Base-by-base conservation (phyloP, 2,888 invertebrate species). In the Caenorhabditis japonica region DNA sequence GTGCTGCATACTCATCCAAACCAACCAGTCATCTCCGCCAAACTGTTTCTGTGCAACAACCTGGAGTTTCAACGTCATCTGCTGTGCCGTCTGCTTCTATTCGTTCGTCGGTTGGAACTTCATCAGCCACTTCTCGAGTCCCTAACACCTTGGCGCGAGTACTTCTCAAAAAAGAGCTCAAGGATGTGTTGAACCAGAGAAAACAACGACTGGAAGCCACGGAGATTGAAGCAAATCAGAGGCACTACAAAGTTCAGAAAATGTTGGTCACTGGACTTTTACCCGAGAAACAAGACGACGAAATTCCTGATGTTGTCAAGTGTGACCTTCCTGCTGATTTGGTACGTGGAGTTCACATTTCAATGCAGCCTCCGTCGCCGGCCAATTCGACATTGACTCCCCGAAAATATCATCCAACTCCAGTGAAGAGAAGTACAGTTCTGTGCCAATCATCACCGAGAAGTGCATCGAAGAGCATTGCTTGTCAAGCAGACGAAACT, bases 121-220 rank as follows among this genome's bases (percentile, higher is more conserved):
- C 64, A 8, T 43, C 56, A 25, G 41, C 60, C 13, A 46, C 75
- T 12, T 66, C 77, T 0, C 70, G 75, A 51, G 76, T 83, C 17
- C 83, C 83, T 5, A 78, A 73, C 38, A 84, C 85, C 2, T 59
- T 85, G 64, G 85, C 84, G 12, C 66, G 86, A 30, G 85, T 88
- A 25, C 76, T 89, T 43, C 84, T 90, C 56, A 89, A 89, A 74
- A 89, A 90, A 72, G 90, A 90, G 73, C 83, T 90, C 59, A 85
- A 89, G 58, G 87, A 89, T 64, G 89, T 88, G 23, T 88, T 90
- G 8, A 86, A 84, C 30, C 85, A 88, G 15, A 77, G 89, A 43
- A 85, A 88, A 53, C 82, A 88, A 36, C 83, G 88, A 36, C 84
- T 89, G 39, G 90, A 90, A 70, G 89, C 89, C 52, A 85, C 88